Base-by-base conservation (phyloP, 2,113 vertebrate genomes). In the Ammodytes marinus region DNA sequence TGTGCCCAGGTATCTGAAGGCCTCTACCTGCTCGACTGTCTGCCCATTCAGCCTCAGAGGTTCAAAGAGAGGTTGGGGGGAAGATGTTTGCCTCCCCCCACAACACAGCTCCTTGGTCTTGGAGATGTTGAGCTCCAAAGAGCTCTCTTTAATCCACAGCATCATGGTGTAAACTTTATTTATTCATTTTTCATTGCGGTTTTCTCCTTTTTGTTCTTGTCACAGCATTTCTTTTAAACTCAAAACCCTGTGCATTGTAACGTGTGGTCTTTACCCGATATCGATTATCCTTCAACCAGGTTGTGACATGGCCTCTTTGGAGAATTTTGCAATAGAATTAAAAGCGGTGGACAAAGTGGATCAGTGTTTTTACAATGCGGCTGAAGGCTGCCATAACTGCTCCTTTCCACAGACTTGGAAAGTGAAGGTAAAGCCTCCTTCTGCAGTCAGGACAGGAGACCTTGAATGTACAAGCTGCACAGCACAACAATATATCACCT, bases 211-310 rank as follows among this genome's bases (percentile, higher is more conserved):
- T 75, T 82, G 43, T 76, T 87, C 63, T 82, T 68, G 79, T 84
- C 80, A 80, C 42, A 54, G 47, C 37, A 46, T 17, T 86, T 87
- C n/a, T 60, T 80, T 88, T 15, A 47, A 69, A 85, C 77, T 75
- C 50, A 84, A 83, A 89, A 82, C 71, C 53, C 37, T 17, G 59
- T 60, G 77, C 77, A 73, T 68, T 35, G 42, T 80, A 78, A 88
- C 80, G 74, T 64, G 61, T 4, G 8, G 68, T 74, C 79, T 74
- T 84, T 70, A 86, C 78, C 68, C 63, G 19, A 70, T 88, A 86
- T 91, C 78, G 86, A 90, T 92, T 91, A 86, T 85, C 79, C 78
- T 87, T 92, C 85, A 87, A 19, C 46, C 11, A 3, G 43, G 65
- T 91, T 85, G 27, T 84, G 83, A 89, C 66, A 42, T 8, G 46